These are phyloP conservation scores for Euphydryas editha DNA, from an alignment of 2,888 invertebrate genomes.

Conservation along the genomic window DNA sequence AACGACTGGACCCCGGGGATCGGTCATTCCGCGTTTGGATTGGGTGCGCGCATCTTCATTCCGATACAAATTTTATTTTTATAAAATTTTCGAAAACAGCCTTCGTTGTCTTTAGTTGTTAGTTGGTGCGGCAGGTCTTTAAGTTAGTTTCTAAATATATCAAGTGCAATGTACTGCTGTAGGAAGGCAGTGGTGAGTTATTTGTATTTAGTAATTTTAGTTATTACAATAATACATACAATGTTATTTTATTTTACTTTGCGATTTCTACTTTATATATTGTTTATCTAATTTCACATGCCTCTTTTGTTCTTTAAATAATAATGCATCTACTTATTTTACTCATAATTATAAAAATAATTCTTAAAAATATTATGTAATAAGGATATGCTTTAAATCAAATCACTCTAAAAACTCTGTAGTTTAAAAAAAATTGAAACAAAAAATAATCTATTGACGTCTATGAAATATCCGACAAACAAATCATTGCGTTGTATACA, in stretches of 20 bases:
- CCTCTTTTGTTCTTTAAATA: neutral
- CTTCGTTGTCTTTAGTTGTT: constrained; percentile 42
- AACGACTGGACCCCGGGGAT: constrained; percentile 74
- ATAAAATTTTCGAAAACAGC: constrained; percentile 21
- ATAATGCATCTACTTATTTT: neutral
- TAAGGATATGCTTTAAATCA: neutral
- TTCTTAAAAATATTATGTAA: neutral
- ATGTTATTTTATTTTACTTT: constrained; percentile 7
- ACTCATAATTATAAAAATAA: no score
- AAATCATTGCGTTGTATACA: constrained; percentile 34
- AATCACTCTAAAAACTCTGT: neutral
- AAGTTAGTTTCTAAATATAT: constrained; percentile 19
- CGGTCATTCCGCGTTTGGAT: constrained; percentile 76
- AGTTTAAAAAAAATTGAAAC: neutral
- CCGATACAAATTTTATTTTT: constrained; percentile 41
- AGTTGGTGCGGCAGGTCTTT: constrained; percentile 16
- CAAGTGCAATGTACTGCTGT: constrained; percentile 42
- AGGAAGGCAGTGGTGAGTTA: constrained; percentile 41
- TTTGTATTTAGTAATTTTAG: constrained; percentile 4
- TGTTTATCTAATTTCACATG: neutral
- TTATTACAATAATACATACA: neutral
- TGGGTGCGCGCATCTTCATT: constrained; percentile 75
- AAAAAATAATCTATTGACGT: neutral
- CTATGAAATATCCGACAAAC: constrained; percentile 18
- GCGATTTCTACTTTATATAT: constrained; percentile 18